phyloP scores from a whole-genome alignment of 2,888 invertebrate species.

The Drepana falcataria region DNA sequence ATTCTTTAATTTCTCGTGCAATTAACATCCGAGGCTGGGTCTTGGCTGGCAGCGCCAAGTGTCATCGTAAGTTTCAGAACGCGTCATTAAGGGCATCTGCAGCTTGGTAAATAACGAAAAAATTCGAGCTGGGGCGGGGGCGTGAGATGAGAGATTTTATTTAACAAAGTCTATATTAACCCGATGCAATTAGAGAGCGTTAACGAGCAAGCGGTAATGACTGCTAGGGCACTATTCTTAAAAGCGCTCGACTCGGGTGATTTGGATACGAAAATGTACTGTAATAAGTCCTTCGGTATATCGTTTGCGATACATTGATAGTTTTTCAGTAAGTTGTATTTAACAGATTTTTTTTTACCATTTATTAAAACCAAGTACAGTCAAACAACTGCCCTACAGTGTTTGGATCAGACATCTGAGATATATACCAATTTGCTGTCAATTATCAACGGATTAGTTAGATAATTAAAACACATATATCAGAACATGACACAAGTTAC shows the following conservation, averaged over 20 bases:
- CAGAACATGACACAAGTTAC: too few species aligned
- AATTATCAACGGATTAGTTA: too few species aligned
- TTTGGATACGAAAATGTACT: neutral
- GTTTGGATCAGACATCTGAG: too few species aligned
- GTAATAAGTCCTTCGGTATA: neutral
- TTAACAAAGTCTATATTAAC: constrained; percentile 79
- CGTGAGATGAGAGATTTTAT: constrained; percentile 75
- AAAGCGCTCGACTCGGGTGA: constrained; percentile 14
- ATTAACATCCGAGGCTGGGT: constrained; percentile 60
- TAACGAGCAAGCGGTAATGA: constrained; percentile 77
- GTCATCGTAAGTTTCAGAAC: constrained; percentile 78
- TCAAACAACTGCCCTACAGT: neutral
- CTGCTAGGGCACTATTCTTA: constrained; percentile 57
- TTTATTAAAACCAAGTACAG: too few species aligned
- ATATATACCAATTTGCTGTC: too few species aligned
- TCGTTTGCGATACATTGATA: too few species aligned
- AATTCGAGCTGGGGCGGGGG: constrained; percentile 38
- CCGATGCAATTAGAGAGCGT: constrained; percentile 77
- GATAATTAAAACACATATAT: too few species aligned
- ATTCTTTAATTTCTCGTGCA: constrained; percentile 74
- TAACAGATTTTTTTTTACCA: too few species aligned
- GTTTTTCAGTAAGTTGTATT: too few species aligned
- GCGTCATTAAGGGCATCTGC: constrained; percentile 78
- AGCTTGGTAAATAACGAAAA: constrained; percentile 74
- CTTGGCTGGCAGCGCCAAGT: constrained; percentile 63